phyloP scores from a whole-genome alignment of 2,888 invertebrate species.

The Platycnemis pennipes region DNA sequence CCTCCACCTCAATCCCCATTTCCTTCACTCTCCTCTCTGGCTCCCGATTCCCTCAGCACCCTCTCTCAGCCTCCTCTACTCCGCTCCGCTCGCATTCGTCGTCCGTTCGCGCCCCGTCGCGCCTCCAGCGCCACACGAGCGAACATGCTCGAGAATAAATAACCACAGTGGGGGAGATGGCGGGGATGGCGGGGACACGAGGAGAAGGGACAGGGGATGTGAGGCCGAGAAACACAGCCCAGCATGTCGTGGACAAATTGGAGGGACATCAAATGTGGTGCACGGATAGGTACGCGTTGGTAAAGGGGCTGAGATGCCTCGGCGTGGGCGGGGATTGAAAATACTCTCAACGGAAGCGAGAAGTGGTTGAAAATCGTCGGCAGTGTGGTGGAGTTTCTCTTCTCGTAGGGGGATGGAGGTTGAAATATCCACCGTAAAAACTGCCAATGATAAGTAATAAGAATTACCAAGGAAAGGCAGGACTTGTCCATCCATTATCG shows the following conservation, averaged over 20 bases:
- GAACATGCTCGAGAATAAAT: constrained; percentile 54
- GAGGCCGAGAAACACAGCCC: neutral
- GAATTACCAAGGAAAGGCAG: neutral
- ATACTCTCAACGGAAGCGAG: neutral
- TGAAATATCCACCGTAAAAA: neutral
- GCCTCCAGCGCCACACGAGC: constrained; percentile 56
- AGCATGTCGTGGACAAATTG: constrained; percentile 67
- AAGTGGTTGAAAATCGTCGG: neutral
- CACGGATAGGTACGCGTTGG: neutral
- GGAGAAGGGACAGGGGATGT: neutral
- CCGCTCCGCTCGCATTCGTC: neutral
- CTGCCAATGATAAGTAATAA: neutral
- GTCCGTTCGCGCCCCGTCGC: constrained; percentile 46
- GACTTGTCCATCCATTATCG: neutral
- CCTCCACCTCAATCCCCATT: neutral
- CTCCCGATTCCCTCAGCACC: neutral
- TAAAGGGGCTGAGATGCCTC: neutral
- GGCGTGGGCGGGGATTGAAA: constrained; percentile 23
- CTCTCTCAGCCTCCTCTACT: neutral
- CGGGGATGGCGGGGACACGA: neutral
- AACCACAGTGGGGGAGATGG: constrained; percentile 57
- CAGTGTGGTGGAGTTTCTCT: neutral
- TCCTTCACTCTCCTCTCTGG: neutral
- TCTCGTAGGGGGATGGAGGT: neutral
- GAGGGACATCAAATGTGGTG: constrained; percentile 65